A percentile compares a stretch with the other conserved stretches of the same genome.
phyloP scores from a whole-genome alignment of 2,113 vertebrate genomes.

The Microcebus lehilahytsara region DNA sequence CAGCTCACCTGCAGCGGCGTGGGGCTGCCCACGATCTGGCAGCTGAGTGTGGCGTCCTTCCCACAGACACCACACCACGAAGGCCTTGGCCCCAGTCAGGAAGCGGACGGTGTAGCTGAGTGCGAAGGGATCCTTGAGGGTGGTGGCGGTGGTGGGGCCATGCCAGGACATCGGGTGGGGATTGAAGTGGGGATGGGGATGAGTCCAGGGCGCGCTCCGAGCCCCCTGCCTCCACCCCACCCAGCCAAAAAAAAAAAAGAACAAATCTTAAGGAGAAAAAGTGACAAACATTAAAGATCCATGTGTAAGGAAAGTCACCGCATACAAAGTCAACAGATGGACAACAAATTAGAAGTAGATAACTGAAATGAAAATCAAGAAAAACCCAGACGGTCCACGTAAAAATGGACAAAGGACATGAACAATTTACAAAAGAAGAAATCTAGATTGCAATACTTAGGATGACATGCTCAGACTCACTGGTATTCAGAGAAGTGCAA shows the following conservation, averaged over 20 bases:
- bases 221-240: too few species aligned
- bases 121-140: constrained; percentile 90
- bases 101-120: constrained; percentile 95
- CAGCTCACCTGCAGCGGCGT: constrained; percentile 89
- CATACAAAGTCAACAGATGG: neutral
- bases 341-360: neutral
- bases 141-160: constrained; percentile 62
- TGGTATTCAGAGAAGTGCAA: neutral
- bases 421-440: neutral
- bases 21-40: constrained; percentile 94
- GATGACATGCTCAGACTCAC: neutral
- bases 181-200: fast-evolving
- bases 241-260: neutral
- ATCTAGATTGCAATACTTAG: neutral
- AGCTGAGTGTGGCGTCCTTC: constrained; percentile 96
- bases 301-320: neutral
- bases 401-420: neutral
- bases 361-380: neutral
- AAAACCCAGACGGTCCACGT: neutral
- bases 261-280: neutral
- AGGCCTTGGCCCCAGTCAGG: constrained; percentile 94
- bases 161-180: fast-evolving
- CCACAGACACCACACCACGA: constrained; percentile 88
- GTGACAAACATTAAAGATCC: neutral
- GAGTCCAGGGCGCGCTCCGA: fast-evolving